Evolutionary conservation across 2,113 vertebrate species (phyloP), one percentile per base, ranked within the genome.

Genomic region (Gopherus evgoodei): DNA sequence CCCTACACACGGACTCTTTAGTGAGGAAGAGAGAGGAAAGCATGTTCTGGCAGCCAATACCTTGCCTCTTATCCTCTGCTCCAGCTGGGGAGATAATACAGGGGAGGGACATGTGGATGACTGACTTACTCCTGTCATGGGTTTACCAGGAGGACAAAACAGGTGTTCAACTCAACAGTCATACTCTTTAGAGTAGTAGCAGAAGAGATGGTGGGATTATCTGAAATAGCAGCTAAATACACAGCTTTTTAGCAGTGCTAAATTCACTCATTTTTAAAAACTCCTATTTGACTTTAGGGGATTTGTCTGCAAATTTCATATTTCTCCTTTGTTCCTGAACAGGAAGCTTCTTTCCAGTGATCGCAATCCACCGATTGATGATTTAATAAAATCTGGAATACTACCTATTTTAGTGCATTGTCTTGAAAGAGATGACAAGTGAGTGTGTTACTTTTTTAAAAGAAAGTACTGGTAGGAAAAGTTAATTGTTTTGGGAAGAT

Each of bases 351-450:
- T 99, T 93, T 99, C 99, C 95, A 99, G 99, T 97, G 99, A 99
- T 98, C 99, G 99, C 90, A 99, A 99, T 94, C 99, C 99, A 96
- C 99, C 99, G 83, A 99, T 99, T 75, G 99, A 99, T 38, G 99
- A 99, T 96, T 98, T 99, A 97, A 99, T 99, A 96, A 99, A 99
- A 97, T 99, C 99, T 98, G 99, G 99, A 97, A 99, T 99, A 98
- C 98, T 99, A 97, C 99, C 99, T 91, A 99, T 99, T 97, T 97
- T 99, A 98, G 99, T 99, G 81, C 99, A 99, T 98, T 99, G 99
- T 98, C 98, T 99, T 98, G 99, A 99, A 98, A 98, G 99, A 98
- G 99, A 99, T 98, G 99, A 99, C 98, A 99, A 99, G 99, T 99
- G 98, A 99, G 99, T 98, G 89, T 57, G 81, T 90, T 47, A 50